Conservation (phyloP, 2,797 vertebrate genomes). For the Cyprinodon diabolis region DNA sequence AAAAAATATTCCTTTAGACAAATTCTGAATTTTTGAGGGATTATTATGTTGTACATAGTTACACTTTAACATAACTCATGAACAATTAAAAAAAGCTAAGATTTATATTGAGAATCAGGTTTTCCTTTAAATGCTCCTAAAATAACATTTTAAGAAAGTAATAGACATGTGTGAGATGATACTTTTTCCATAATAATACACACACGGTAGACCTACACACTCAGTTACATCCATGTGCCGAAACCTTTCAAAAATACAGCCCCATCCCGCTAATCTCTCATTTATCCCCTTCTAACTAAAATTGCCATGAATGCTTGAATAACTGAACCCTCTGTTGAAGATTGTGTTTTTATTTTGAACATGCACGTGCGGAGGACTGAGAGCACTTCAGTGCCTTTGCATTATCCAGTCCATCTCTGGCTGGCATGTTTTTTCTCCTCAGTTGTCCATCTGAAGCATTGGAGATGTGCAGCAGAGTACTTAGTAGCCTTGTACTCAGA, state of each 20-base stretch:
- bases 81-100: neutral
- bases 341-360: slow-evolving; percentile 39
- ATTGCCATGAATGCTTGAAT: slow-evolving; percentile 40
- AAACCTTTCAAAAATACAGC: slow-evolving; percentile 35
- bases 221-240: slow-evolving; percentile 15
- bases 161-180: neutral
- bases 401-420: neutral
- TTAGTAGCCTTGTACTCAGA: slow-evolving; percentile 15
- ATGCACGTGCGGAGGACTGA: slow-evolving; percentile 6
- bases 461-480: neutral
- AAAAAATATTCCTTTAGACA: neutral
- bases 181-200: neutral
- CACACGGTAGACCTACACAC: neutral
- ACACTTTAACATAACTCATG: neutral
- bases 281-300: slow-evolving; percentile 19
- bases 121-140: neutral
- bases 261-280: slow-evolving; percentile 1
- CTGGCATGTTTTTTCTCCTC: slow-evolving; percentile 16
- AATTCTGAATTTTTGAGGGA: neutral
- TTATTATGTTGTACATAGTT: neutral
- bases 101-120: neutral
- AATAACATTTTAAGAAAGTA: too few relatives aligned
- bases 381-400: slow-evolving; percentile 17
- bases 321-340: slow-evolving; percentile 40
- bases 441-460: neutral